Evolutionary conservation across 2,113 vertebrate genomes (phyloP), one percentile per base, ranked within the genome.

Genomic region (Poecile atricapillus): DNA sequence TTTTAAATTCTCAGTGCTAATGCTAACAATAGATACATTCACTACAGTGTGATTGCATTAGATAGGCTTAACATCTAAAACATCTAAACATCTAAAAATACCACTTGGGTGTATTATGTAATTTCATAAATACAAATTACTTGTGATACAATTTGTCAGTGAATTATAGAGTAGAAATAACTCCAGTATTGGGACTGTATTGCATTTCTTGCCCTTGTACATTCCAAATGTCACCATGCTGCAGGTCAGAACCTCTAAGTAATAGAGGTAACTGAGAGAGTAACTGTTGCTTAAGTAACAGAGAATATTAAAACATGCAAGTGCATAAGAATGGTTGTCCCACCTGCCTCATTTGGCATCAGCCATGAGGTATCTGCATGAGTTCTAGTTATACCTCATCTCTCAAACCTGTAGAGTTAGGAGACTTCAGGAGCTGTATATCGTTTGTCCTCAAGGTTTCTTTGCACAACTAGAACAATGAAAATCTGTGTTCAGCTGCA

Each of bases 121-220:
- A 50, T 80, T 89, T 93, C 71, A 70, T 79, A 94, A 91, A 85
- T 69, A 91, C 31, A 69, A 91, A 89, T 91, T 50, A 60, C 58
- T 68, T 85, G 23, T 68, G 77, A 47, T 58, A 79, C n/a, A 82
- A 91, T 62, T 87, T 4, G 1, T 82, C 50, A 12, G 18, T 75
- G 23, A 75, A 30, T 71, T 84, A 55, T 52, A 78, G 33, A 60
- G 43, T 30, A 89, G 39, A 84, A 81, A 84, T 46, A 58, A 30
- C 25, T 79, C 76, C 53, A 56, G 13, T 58, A 49, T 68, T 3
- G 3, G 41, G 56, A 52, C 4, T 82, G 13, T 10, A 35, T 14
- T 65, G 7, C 23, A 21, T 87, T 93, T 41, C 30, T 84, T 79
- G n/a, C 7, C 58, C 21, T 74, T 10, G 0, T 74, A 27, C 7